Evolutionary conservation across 1,140 invertebrate genomes (phyloP), one percentile per base, ranked within the genome.

Genomic region (Trachelipus rathkii): DNA sequence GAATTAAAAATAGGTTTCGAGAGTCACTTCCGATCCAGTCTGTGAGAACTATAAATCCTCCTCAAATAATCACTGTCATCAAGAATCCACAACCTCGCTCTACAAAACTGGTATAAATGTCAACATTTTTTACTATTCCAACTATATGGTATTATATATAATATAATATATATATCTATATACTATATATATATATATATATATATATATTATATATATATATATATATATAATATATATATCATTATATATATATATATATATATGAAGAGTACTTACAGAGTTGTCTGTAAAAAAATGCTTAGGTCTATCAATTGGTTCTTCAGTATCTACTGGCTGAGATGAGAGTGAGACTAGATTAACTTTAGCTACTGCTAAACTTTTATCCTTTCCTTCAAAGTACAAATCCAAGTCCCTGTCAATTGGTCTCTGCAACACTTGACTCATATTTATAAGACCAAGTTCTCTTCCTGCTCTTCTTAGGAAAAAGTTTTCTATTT

Each of bases 391-490:
- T 78, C 88, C 85, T 84, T 92, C 90, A 43, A 88, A 89, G 50
- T 90, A 89, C 78, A 98, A 84, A 84, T 95, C 93, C 77, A 97
- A 86, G 82, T 96, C 94, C 86, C 95, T 89, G 84, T 97, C 95
- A 89, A 95, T 92, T 72, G 94, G 93, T 78, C 92, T 91, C 84
- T 98, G 96, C 15, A 98, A 87, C 45, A 96, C 93, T 88, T 95
- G 93, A 81, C 95, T 93, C 95, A 99, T 97, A 82, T 97, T 93
- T 81, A 99, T 93, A 75, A 95, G 89, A 46, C 96, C 96, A 83
- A 95, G 92, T n/a, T 96, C 96, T 5, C 99, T 87, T 0, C 95
- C 98, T 86, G 98, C 98, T 85, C 95, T 99, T 11, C 97, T 97
- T 60, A 98, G 89, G 85, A 99, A 98, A n/a, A 96, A n/a, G n/a